Base-by-base conservation (phyloP, 2,888 invertebrate genomes). In the Lobophora halterata region DNA sequence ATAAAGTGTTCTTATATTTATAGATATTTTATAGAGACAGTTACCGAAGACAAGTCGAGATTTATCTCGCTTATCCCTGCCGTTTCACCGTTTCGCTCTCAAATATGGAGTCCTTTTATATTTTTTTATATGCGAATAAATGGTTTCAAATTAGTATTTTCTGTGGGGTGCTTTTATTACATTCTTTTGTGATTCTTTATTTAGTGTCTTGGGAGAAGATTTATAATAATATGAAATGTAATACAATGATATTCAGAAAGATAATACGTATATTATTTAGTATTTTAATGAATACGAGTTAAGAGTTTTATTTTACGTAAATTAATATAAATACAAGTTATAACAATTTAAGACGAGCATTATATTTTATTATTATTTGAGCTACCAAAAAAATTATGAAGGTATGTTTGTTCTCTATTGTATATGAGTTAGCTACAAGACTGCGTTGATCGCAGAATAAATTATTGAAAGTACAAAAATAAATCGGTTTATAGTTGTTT, bases 391-490 rank as follows among this genome's bases (percentile, higher is more conserved):
- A n/a, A n/a, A n/a, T n/a, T n/a, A n/a, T n/a, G n/a, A n/a, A n/a
- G n/a, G n/a, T n/a, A n/a, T n/a, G n/a, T n/a, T n/a, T n/a, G n/a
- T n/a, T n/a, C n/a, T n/a, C n/a, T n/a, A n/a, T 58, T 57, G 53
- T 56, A 55, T 66, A 62, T 68, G 58, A 70, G 60, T 63, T 62
- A 61, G 62, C 58, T 65, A 67, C 65, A 61, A 59, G 59, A 61
- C 64, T 68, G 65, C 69, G 71, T 73, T 75, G 73, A 75, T 73
- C 68, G 66, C 57, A 59, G 68, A 69, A 72, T 74, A 76, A 70
- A 70, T 72, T 75, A 71, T 77, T 74, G 76, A 77, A 75, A 60
- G 71, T 71, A 73, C 73, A 74, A 73, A 77, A 74, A 77, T 76
- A 75, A 71, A 75, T 74, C 70, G 72, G 65, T 74, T 75, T 74